These are phyloP conservation scores for Megalops cyprinoides DNA, from an alignment of 2,797 vertebrate genomes.

Conservation along the genomic window DNA sequence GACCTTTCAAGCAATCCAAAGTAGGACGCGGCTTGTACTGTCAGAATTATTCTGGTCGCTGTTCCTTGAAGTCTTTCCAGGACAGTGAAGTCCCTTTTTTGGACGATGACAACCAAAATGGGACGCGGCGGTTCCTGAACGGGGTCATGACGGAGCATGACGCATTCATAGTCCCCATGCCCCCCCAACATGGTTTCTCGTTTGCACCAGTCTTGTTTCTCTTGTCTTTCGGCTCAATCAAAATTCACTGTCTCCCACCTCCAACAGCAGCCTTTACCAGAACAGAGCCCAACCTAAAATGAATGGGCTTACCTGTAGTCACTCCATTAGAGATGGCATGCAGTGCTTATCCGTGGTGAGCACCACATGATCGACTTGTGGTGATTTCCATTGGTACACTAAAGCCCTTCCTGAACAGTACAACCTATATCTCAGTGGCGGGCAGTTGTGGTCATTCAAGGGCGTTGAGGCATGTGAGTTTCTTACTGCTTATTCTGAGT, in stretches of 20 bases:
- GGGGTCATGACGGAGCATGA: background rate
- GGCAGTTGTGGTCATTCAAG: background rate
- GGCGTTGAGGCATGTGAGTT: background rate
- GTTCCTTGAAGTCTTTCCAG: slow-evolving; percentile 27
- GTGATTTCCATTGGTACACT: background rate
- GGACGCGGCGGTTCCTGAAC: background rate
- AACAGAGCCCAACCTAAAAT: too few relatives aligned
- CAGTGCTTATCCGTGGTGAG: background rate
- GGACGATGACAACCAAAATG: slow-evolving; percentile 13
- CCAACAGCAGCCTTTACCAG: background rate
- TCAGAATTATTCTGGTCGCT: slow-evolving; percentile 15
- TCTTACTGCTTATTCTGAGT: background rate
- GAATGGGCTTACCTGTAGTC: background rate
- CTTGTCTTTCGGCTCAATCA: background rate
- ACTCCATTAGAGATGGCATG: background rate
- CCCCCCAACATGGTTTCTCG: background rate
- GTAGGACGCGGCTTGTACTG: slow-evolving; percentile 19
- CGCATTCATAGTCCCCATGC: background rate
- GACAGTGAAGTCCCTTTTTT: background rate
- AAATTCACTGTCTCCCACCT: background rate
- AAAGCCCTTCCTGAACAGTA: too few relatives aligned
- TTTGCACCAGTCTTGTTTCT: background rate
- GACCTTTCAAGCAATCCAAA: background rate
- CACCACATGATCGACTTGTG: background rate
- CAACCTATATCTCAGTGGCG: background rate